Conservation (phyloP, 2,797 vertebrate genomes). For the Ctenochaetus hawaiiensis region DNA sequence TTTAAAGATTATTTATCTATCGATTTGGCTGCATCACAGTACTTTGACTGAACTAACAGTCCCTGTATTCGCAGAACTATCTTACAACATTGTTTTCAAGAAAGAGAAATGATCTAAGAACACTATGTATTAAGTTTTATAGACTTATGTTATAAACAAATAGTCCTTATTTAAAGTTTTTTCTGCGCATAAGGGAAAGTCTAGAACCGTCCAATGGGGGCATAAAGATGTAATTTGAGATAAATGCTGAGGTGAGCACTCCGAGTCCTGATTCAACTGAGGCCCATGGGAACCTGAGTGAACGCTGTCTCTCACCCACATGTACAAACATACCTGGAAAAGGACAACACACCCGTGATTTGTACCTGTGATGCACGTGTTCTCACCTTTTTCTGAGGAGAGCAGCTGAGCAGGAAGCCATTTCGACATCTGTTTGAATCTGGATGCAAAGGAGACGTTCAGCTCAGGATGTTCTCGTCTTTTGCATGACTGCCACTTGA, state of each 20-base stretch:
- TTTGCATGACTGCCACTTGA: neutral
- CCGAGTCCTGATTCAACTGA: slow-evolving; percentile 27
- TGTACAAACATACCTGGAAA: slow-evolving; percentile 26
- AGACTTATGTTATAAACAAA: neutral
- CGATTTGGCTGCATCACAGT: too few species aligned
- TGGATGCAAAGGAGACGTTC: neutral
- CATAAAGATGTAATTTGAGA: slow-evolving; percentile 69
- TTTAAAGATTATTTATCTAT: too few species aligned
- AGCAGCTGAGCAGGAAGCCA: neutral
- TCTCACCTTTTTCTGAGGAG: neutral
- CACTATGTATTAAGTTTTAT: too few species aligned
- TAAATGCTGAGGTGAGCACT: slow-evolving; percentile 66
- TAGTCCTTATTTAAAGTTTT: neutral
- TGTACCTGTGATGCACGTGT: slow-evolving; percentile 2
- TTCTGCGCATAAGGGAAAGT: neutral
- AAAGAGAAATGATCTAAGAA: too few species aligned
- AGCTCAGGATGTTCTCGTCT: neutral
- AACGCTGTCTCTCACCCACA: slow-evolving; percentile 70
- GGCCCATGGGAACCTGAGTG: slow-evolving; percentile 69
- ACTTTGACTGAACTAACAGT: too few species aligned
- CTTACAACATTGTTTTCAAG: too few species aligned
- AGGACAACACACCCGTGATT: slow-evolving; percentile 5
- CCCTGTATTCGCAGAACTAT: too few species aligned
- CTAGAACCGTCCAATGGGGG: neutral
- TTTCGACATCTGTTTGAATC: neutral